phyloP scores from a whole-genome alignment of 2,888 invertebrate genomes.

The Leptopilina syphax region DNA sequence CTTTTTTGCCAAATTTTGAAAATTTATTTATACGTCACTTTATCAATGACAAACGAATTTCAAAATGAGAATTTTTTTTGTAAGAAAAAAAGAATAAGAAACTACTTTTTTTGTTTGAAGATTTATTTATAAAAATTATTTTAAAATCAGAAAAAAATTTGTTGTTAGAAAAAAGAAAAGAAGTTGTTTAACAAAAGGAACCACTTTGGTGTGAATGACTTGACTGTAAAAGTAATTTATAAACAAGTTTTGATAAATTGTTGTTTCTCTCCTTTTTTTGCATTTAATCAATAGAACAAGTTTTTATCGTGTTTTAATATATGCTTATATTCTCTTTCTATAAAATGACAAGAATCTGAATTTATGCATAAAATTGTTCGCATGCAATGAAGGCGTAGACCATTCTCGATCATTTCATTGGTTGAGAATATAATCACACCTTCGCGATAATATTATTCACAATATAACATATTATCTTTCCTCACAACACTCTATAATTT shows the following conservation, averaged over 20 bases:
- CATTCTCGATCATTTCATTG: slow-evolving; percentile 30
- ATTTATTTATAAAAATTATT: neutral
- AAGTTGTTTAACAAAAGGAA: neutral
- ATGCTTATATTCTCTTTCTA: slow-evolving; percentile 9
- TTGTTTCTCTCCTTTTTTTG: neutral
- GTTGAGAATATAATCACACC: slow-evolving; percentile 12
- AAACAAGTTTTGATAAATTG: slow-evolving; percentile 21
- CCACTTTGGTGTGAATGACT: slow-evolving; percentile 8
- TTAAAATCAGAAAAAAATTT: too few species aligned
- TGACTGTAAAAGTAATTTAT: neutral
- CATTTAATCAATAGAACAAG: slow-evolving; percentile 27
- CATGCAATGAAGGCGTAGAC: slow-evolving; percentile 19
- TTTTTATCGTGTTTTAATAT: neutral
- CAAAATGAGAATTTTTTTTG: neutral
- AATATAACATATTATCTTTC: neutral
- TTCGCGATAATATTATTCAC: slow-evolving; percentile 12
- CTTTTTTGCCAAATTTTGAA: too few species aligned
- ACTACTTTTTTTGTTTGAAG: neutral
- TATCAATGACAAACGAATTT: neutral
- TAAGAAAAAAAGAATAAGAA: neutral
- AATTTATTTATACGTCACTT: neutral
- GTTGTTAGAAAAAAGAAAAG: too few species aligned
- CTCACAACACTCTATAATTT: neutral
- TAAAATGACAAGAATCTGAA: slow-evolving; percentile 7
- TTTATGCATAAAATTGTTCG: neutral